Evolutionary conservation across 1,140 invertebrate species (phyloP).

Genomic region (Varroa destructor): DNA sequence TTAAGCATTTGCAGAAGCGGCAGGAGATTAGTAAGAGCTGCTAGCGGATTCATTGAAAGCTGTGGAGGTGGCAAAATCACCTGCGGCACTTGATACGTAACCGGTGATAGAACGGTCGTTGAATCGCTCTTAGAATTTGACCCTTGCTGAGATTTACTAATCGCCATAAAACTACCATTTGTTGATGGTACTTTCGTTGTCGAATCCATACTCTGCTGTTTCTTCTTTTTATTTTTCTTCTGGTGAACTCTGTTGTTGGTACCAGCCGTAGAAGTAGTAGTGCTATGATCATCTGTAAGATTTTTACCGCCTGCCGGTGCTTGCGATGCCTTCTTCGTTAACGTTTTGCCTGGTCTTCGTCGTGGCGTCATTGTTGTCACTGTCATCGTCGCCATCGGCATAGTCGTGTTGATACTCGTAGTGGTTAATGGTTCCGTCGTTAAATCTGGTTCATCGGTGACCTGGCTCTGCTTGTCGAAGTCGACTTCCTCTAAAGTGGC

Average conservation of each 20-base stretch:
- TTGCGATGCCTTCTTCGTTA: neutral
- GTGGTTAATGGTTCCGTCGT: slow-evolving; percentile 20
- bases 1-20: slow-evolving; percentile 21
- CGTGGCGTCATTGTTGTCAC: neutral
- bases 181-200: no score
- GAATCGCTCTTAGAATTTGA: no score
- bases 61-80: slow-evolving; percentile 12
- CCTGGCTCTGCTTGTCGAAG: neutral
- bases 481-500: slow-evolving; percentile 7
- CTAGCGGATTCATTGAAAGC: slow-evolving; percentile 9
- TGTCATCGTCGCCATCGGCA: neutral
- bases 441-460: neutral
- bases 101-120: neutral
- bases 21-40: slow-evolving; percentile 10
- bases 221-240: no score
- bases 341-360: neutral
- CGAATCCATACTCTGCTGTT: no score
- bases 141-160: no score
- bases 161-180: no score
- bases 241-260: no score
- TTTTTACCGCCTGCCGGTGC: neutral
- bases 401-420: neutral
- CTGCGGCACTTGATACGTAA: slow-evolving; percentile 10
- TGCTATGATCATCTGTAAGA: neutral
- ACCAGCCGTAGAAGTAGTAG: neutral